A percentile compares a stretch with the other conserved stretches of the same genome.
phyloP scores from a whole-genome alignment of 2,888 invertebrate genomes.

The Cephus rjabovi region DNA sequence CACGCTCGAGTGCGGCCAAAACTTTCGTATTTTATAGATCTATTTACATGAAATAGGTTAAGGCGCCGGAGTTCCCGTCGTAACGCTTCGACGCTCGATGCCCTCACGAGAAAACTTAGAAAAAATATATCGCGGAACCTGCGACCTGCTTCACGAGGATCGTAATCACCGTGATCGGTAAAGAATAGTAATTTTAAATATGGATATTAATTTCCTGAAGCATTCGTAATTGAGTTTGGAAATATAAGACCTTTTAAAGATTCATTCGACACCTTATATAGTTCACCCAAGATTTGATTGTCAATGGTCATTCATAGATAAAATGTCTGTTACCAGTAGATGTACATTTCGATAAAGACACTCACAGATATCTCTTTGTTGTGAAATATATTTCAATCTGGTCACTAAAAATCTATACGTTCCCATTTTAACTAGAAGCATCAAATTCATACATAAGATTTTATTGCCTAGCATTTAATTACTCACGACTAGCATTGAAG shows the following conservation, averaged over 20 bases:
- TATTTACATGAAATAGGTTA: conserved; percentile 7
- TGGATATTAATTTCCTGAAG: background rate
- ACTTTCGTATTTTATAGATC: conserved; percentile 4
- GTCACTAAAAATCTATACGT: background rate
- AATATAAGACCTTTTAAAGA: background rate
- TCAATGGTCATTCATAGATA: background rate
- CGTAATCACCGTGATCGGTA: background rate
- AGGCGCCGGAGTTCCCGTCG: conserved; percentile 1
- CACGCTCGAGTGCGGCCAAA: background rate
- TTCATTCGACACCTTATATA: background rate
- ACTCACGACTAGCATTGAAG: background rate
- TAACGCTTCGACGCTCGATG: background rate
- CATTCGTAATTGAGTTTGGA: too few species aligned
- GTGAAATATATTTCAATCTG: background rate
- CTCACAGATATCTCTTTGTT: background rate
- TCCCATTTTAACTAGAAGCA: background rate
- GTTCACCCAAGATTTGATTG: background rate
- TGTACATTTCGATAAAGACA: background rate
- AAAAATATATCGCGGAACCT: background rate
- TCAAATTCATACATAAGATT: background rate
- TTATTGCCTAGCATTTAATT: background rate
- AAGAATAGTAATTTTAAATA: background rate
- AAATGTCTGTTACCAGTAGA: background rate
- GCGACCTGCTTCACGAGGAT: background rate
- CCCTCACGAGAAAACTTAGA: background rate